Percentiles rank a stretch among this genome's conserved stretches.
Conservation (phyloP, 37 sponge, comb jelly and placozoan species). For the Dysidea cf. avara region DNA sequence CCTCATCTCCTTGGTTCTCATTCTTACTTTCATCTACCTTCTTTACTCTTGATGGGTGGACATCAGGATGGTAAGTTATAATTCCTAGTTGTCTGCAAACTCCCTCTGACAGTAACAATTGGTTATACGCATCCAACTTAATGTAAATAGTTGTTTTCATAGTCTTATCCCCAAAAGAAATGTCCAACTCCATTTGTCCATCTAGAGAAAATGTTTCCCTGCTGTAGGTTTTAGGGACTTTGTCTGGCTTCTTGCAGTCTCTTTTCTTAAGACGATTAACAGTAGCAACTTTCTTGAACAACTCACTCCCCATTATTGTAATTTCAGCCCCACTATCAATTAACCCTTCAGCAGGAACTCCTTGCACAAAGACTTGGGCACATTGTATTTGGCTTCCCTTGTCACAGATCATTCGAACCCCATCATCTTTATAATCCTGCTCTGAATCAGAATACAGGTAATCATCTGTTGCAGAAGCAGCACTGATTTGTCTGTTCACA, state of each 20-base stretch:
- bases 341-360: constrained; percentile 4
- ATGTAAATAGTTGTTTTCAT: constrained; percentile 25
- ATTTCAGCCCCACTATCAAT: constrained; percentile 30
- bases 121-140: no score
- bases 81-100: no score
- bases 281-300: constrained; percentile 13
- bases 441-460: no score
- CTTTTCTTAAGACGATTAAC: background rate
- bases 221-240: constrained; percentile 20
- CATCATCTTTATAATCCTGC: no score
- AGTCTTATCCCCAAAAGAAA: constrained; percentile 15
- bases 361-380: constrained; percentile 3
- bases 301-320: constrained; percentile 8
- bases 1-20: no score
- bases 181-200: constrained; percentile 33
- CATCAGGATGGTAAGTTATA: no score
- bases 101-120: no score
- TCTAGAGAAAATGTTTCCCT: constrained; percentile 27
- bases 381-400: constrained; percentile 2
- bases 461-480: no score
- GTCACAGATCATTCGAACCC: no score
- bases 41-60: no score
- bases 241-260: background rate
- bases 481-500: no score
- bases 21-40: no score